Evolutionary conservation across 2,888 invertebrate genomes (phyloP).

Genomic region (Cheilosia scutellata): DNA sequence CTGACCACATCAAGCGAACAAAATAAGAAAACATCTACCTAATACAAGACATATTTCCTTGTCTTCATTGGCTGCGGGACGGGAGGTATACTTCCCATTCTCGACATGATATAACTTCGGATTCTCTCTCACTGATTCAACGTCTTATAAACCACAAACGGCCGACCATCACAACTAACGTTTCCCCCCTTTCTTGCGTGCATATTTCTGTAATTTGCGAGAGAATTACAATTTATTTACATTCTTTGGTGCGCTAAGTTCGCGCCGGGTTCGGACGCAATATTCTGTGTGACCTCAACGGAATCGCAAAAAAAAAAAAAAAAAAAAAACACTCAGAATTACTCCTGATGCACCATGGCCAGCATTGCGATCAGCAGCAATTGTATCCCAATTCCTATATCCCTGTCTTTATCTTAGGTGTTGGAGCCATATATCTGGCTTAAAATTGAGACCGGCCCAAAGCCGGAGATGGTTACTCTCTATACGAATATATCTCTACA

Average conservation of each 20-base stretch:
- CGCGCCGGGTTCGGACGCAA: constrained; percentile 43
- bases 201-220: constrained; percentile 66
- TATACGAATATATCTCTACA: constrained; percentile 16
- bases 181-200: constrained; percentile 26
- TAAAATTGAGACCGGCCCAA: constrained; percentile 17
- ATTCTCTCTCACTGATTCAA: background rate
- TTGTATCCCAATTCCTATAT: constrained; percentile 15
- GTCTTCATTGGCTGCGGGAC: background rate
- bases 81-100: background rate
- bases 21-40: constrained; percentile 11
- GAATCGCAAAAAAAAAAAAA: constrained; percentile 10
- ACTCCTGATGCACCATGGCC: constrained; percentile 7
- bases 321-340: constrained; percentile 5
- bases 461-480: constrained; percentile 10
- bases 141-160: constrained; percentile 38
- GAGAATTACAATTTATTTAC: constrained; percentile 71
- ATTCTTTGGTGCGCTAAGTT: constrained; percentile 57
- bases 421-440: constrained; percentile 2
- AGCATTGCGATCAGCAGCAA: constrained; percentile 6
- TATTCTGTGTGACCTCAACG: constrained; percentile 47
- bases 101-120: constrained; percentile 9
- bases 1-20: constrained; percentile 28
- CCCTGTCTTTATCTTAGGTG: constrained; percentile 20
- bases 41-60: constrained; percentile 22
- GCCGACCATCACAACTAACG: constrained; percentile 23